Evolutionary conservation across 2,797 vertebrate genomes (phyloP).

Genomic region (Enoplosus armatus): DNA sequence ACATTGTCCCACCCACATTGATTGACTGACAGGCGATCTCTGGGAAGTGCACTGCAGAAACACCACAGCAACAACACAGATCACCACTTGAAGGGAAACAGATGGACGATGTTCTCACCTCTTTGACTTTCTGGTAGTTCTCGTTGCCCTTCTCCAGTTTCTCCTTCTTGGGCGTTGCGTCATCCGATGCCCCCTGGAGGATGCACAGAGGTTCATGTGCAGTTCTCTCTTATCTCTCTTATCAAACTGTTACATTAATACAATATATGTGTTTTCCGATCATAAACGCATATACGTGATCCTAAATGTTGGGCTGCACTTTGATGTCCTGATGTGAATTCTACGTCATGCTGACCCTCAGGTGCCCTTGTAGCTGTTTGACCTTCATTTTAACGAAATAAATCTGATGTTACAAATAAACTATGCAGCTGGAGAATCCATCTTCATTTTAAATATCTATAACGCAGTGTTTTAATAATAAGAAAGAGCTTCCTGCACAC

Average conservation of each 20-base stretch:
- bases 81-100: not conserved
- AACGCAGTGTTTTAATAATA: too few species aligned
- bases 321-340: too few species aligned
- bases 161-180: conserved; percentile 75
- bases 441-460: not conserved
- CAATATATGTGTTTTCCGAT: not conserved
- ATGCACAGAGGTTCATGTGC: conserved; percentile 53
- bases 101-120: conserved; percentile 69
- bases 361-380: not conserved
- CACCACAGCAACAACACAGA: conserved; percentile 2
- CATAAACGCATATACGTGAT: not conserved
- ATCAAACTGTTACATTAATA: not conserved
- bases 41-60: conserved; percentile 25
- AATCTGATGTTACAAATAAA: not conserved
- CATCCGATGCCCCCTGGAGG: conserved; percentile 72
- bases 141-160: conserved; percentile 92
- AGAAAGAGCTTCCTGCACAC: too few species aligned
- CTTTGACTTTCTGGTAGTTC: conserved; percentile 95
- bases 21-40: conserved; percentile 46
- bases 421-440: not conserved
- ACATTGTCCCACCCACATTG: conserved; percentile 33
- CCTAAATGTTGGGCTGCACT: not conserved
- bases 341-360: not conserved
- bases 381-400: not conserved
- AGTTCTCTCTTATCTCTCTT: too few species aligned